Percentiles rank a stretch among this genome's conserved stretches.
phyloP scores from a whole-genome alignment of 2,113 vertebrate species.

The human region DNA sequence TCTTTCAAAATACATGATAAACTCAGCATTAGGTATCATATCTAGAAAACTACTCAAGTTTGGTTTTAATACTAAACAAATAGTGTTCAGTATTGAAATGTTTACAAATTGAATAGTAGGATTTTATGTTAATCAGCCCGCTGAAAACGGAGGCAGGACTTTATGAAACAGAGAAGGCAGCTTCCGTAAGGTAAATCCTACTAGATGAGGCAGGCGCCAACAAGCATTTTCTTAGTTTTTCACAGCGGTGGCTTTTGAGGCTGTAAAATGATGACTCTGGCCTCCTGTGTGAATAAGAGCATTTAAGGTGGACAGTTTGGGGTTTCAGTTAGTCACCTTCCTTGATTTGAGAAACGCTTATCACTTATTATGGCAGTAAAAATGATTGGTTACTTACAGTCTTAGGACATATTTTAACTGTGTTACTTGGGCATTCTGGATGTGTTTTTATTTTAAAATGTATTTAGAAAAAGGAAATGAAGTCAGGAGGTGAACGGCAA shows the following conservation, averaged over 20 bases:
- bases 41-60: background rate
- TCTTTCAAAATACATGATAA: constrained; percentile 60
- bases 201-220: constrained; percentile 26
- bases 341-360: constrained; percentile 43
- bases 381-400: background rate
- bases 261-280: background rate
- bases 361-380: constrained; percentile 18
- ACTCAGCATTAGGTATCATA: background rate
- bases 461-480: constrained; percentile 45
- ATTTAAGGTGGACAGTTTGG: background rate
- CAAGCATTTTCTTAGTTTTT: background rate
- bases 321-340: background rate
- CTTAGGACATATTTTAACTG: background rate
- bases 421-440: constrained; percentile 19
- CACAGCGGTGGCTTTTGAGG: background rate
- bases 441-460: constrained; percentile 63
- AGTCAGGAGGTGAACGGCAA: constrained; percentile 61
- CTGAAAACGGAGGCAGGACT: background rate
- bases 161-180: background rate
- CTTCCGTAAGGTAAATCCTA: constrained; percentile 61
- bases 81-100: background rate
- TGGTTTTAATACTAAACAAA: background rate
- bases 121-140: constrained; percentile 49
- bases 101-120: background rate
- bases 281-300: background rate